A percentile compares a stretch with the other conserved stretches of the same genome.
Evolutionary conservation across 2,797 vertebrate species (phyloP).

Genomic region (Trachops cirrhosus): DNA sequence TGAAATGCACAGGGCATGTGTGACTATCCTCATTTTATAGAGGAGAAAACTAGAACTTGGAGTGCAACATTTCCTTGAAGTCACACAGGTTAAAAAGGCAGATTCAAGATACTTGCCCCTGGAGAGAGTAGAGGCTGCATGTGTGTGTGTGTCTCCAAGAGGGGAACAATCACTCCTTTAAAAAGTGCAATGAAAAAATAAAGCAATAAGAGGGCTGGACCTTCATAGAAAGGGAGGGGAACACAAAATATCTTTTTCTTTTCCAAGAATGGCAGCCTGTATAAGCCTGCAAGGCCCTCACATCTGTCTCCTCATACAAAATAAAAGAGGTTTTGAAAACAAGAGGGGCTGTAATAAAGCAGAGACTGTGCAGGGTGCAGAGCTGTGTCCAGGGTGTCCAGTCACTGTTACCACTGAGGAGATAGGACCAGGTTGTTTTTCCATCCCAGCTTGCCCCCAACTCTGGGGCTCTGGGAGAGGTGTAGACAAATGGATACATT

Average conservation of each 20-base stretch:
- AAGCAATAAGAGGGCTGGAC: slow-evolving; percentile 20
- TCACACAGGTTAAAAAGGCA: not conserved
- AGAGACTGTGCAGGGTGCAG: slow-evolving; percentile 73
- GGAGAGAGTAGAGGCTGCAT: not conserved
- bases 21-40: not conserved
- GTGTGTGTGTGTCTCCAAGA: not conserved
- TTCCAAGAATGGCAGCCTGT: slow-evolving; percentile 79
- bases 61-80: not conserved
- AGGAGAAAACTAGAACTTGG: not conserved
- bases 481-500: slow-evolving; percentile 13
- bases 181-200: slow-evolving; percentile 31
- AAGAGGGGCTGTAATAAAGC: slow-evolving; percentile 79
- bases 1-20: not conserved
- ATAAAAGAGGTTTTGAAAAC: slow-evolving; percentile 83
- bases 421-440: slow-evolving; percentile 76
- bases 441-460: slow-evolving; percentile 25
- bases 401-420: slow-evolving; percentile 69
- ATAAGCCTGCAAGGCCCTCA: slow-evolving; percentile 77
- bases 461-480: not conserved
- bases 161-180: slow-evolving; percentile 57
- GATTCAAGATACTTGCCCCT: not conserved
- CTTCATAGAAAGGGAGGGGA: slow-evolving; percentile 34
- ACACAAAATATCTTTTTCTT: slow-evolving; percentile 79
- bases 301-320: slow-evolving; percentile 83
- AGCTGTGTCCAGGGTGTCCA: slow-evolving; percentile 73